Conservation (phyloP, 1,140 invertebrate genomes). For the Atta colombica region DNA sequence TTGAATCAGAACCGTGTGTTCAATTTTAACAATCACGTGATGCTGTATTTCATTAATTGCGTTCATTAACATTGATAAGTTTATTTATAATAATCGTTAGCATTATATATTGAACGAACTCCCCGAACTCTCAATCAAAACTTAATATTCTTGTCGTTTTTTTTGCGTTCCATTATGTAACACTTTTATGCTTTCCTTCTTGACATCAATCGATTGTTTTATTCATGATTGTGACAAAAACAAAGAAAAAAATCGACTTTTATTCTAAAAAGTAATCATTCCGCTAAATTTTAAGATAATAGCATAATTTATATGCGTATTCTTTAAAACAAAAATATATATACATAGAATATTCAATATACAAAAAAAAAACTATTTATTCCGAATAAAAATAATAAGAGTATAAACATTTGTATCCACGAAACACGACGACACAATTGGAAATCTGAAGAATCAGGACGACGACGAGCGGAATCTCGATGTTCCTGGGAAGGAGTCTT, state of each 20-base stretch:
- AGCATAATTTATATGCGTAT: not conserved
- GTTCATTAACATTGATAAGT: not conserved
- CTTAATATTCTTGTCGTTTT: not conserved
- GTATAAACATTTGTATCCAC: not conserved
- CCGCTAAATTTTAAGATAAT: not conserved
- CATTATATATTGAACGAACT: not conserved
- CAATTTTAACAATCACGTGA: not conserved
- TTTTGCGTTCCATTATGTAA: not conserved
- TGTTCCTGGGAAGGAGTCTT: not conserved
- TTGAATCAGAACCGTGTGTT: not conserved
- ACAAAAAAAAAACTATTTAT: not conserved
- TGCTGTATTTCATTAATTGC: not conserved
- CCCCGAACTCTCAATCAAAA: not conserved
- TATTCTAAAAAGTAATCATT: not conserved
- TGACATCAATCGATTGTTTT: slow-evolving; percentile 5
- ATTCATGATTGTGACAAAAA: slow-evolving; percentile 5
- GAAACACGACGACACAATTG: not conserved
- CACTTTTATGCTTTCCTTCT: not conserved
- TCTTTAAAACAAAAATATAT: not conserved
- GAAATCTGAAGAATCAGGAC: slow-evolving; percentile 16
- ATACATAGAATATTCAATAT: not conserved
- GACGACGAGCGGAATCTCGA: slow-evolving; percentile 17
- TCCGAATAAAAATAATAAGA: not conserved
- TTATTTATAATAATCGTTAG: not conserved
- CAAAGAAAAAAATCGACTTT: not conserved